These are phyloP conservation scores for Gadopsis bispinosus DNA, from an alignment of 2,797 vertebrate genomes.

Conservation along the genomic window DNA sequence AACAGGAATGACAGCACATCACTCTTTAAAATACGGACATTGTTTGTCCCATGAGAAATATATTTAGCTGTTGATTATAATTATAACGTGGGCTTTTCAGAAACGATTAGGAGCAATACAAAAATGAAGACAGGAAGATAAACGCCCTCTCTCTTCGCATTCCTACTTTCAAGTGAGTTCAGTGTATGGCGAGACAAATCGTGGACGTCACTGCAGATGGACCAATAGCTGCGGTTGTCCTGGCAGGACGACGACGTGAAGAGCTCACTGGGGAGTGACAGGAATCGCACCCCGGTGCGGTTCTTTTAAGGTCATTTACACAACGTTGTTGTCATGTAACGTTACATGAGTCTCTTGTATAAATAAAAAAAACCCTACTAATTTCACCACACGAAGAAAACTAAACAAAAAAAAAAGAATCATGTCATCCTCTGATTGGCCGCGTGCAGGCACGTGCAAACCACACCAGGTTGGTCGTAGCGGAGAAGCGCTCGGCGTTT, in stretches of 20 bases:
- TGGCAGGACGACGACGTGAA: neutral
- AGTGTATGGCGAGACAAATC: constrained; percentile 12
- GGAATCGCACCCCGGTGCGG: too few species aligned
- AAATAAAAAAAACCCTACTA: neutral
- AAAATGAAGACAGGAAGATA: constrained; percentile 31
- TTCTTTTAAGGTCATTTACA: neutral
- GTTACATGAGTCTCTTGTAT: neutral
- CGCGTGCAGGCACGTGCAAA: constrained; percentile 58
- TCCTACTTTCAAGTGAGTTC: constrained; percentile 33
- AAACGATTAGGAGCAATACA: constrained; percentile 37
- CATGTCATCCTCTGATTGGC: constrained; percentile 64
- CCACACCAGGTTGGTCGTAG: constrained; percentile 46
- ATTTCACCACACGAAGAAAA: constrained; percentile 14
- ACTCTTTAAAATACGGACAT: constrained; percentile 38
- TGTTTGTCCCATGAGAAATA: constrained; percentile 47
- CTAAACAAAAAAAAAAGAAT: neutral
- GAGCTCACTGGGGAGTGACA: neutral
- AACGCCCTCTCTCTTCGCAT: too few species aligned
- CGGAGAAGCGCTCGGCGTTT: constrained; percentile 29
- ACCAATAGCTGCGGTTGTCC: constrained; percentile 10
- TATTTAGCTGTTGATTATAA: constrained; percentile 39
- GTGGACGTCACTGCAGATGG: constrained; percentile 35
- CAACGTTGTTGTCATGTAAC: too few species aligned
- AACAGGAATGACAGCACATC: constrained; percentile 30
- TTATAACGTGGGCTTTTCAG: neutral